phyloP scores from a whole-genome alignment of 1,140 invertebrate species.

The Hesperophylax magnus region DNA sequence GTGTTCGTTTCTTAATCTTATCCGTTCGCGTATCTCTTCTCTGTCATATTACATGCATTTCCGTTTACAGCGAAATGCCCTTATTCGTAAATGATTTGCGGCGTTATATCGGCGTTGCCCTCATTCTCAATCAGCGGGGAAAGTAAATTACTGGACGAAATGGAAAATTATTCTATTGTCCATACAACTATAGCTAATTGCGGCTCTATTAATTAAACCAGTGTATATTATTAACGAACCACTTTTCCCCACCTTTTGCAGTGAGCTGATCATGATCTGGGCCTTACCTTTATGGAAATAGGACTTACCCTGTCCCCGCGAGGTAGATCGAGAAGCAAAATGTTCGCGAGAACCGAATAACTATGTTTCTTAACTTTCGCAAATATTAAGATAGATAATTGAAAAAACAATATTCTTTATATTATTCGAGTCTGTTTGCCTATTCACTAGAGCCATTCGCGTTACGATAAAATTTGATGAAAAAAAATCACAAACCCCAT shows the following conservation, averaged over 20 bases:
- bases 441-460: no score
- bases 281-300: background rate
- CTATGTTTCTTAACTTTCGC: no score
- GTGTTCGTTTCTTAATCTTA: no score
- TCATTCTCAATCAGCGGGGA: slow-evolving; percentile 2
- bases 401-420: no score
- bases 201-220: background rate
- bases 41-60: background rate
- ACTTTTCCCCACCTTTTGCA: background rate
- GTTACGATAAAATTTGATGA: no score
- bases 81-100: background rate
- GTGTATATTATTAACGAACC: slow-evolving; percentile 9
- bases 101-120: background rate
- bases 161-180: slow-evolving; percentile 4
- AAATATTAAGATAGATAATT: no score
- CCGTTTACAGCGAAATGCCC: background rate
- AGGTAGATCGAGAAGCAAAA: no score
- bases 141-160: slow-evolving; percentile 9
- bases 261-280: background rate
- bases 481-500: no score
- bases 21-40: no score
- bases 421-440: no score
- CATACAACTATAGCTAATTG: slow-evolving; percentile 1
- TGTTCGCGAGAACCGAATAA: no score
- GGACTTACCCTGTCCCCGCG: no score